Conservation (phyloP, 2,113 vertebrate species). For the Meles meles region DNA sequence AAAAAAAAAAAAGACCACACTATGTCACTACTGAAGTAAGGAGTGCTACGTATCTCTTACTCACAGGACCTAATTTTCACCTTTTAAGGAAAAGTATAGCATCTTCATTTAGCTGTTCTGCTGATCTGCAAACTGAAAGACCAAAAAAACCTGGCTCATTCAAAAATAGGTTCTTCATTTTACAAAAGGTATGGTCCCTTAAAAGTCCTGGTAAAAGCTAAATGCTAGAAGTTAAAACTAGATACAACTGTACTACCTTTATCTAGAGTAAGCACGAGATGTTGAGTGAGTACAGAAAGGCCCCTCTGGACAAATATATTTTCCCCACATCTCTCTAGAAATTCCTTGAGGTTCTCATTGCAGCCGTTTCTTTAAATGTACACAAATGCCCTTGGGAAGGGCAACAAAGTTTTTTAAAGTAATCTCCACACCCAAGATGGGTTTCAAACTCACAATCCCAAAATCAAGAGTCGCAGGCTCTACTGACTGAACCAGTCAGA, state of each 20-base stretch:
- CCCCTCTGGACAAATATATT: neutral
- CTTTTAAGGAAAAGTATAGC: slow-evolving; percentile 11
- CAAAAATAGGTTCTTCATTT: neutral
- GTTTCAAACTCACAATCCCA: neutral
- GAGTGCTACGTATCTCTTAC: neutral
- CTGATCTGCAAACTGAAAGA: neutral
- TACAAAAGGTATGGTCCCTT: neutral
- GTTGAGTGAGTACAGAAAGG: neutral
- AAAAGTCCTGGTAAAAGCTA: neutral
- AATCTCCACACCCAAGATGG: neutral
- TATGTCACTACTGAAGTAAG: neutral
- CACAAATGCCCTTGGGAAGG: neutral
- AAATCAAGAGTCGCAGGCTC: neutral
- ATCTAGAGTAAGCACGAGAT: neutral
- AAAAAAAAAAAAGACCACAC: too few species aligned
- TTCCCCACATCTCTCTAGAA: neutral
- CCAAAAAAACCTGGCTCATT: neutral
- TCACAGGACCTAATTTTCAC: neutral
- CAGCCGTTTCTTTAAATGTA: neutral
- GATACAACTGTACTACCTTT: neutral
- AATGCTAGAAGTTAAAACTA: neutral
- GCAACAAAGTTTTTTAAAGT: neutral
- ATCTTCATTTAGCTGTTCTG: neutral
- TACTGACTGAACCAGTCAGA: neutral
- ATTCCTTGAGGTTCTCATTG: neutral